Percentiles rank a stretch among this genome's conserved stretches.
phyloP scores from a whole-genome alignment of 2,888 invertebrate species.

The Panorpa germanica region DNA sequence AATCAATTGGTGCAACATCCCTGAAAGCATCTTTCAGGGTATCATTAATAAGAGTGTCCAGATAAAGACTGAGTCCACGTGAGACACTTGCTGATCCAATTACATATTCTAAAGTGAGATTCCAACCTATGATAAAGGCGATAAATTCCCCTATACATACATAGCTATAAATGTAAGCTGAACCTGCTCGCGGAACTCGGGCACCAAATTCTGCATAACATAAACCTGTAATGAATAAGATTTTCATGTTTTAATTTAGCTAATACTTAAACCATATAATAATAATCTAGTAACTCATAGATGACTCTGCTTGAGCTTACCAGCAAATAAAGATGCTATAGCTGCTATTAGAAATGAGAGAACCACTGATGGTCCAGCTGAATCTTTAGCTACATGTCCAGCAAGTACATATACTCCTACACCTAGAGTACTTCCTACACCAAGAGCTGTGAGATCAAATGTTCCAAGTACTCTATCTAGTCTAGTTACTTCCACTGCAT shows the following conservation, averaged over 20 bases:
- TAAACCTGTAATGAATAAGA: conserved; percentile 32
- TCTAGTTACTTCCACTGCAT: conserved; percentile 18
- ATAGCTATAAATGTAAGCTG: conserved; percentile 78
- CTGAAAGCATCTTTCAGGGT: conserved; percentile 41
- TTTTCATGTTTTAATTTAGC: background rate
- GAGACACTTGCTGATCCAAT: conserved; percentile 66
- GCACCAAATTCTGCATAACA: conserved; percentile 84
- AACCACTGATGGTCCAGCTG: conserved; percentile 71
- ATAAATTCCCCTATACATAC: conserved; percentile 68
- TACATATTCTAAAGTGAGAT: conserved; percentile 66
- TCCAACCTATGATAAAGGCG: conserved; percentile 85
- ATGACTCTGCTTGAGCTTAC: conserved; percentile 24
- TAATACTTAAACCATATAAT: conserved; percentile 3
- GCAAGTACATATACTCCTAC: conserved; percentile 78
- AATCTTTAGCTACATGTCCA: conserved; percentile 53
- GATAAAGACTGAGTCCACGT: conserved; percentile 52
- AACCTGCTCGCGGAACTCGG: conserved; percentile 67
- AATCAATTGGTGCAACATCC: conserved; percentile 36
- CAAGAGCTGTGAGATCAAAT: conserved; percentile 58
- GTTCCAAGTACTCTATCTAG: conserved; percentile 20
- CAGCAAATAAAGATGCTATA: conserved; percentile 65
- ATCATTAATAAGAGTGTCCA: conserved; percentile 44
- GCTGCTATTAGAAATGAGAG: conserved; percentile 80
- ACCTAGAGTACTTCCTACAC: conserved; percentile 65
- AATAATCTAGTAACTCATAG: background rate